Conservation (phyloP, 2,888 invertebrate genomes). For the Phasia obesa region DNA sequence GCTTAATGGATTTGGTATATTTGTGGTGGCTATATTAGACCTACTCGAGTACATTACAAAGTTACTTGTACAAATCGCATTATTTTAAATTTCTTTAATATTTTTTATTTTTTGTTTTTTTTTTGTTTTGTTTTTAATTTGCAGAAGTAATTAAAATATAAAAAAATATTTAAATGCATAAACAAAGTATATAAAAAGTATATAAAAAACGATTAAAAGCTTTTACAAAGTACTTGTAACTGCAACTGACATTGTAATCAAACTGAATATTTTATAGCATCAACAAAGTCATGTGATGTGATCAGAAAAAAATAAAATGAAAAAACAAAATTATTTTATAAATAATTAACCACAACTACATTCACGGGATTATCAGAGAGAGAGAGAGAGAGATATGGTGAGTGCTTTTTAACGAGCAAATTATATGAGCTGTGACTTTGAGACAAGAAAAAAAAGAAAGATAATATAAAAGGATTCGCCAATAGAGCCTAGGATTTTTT, state of each 20-base stretch:
- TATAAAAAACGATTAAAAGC: slow-evolving; percentile 15
- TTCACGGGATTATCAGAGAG: no score
- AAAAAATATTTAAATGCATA: background rate
- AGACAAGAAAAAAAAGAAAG: no score
- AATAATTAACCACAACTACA: slow-evolving; percentile 50
- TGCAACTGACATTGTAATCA: slow-evolving; percentile 40
- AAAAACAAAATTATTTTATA: slow-evolving; percentile 33
- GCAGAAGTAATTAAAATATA: background rate
- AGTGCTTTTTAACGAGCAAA: slow-evolving; percentile 6
- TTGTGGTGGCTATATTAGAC: no score
- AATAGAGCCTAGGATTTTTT: no score
- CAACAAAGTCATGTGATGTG: background rate
- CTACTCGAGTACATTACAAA: no score
- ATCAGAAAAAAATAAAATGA: background rate
- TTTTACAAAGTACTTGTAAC: slow-evolving; percentile 19
- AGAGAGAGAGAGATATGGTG: no score
- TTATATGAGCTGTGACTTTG: slow-evolving; percentile 3
- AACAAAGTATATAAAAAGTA: background rate
- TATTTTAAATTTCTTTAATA: no score
- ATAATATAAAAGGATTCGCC: no score
- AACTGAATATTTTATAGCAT: slow-evolving; percentile 23
- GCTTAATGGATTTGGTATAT: no score
- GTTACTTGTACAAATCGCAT: no score
- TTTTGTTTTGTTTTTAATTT: background rate
- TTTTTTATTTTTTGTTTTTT: no score